Evolutionary conservation across 92 coral and sea anemone genomes (phyloP), one percentile per base, ranked within the genome.

Genomic region (Palythoa heliodiscus): DNA sequence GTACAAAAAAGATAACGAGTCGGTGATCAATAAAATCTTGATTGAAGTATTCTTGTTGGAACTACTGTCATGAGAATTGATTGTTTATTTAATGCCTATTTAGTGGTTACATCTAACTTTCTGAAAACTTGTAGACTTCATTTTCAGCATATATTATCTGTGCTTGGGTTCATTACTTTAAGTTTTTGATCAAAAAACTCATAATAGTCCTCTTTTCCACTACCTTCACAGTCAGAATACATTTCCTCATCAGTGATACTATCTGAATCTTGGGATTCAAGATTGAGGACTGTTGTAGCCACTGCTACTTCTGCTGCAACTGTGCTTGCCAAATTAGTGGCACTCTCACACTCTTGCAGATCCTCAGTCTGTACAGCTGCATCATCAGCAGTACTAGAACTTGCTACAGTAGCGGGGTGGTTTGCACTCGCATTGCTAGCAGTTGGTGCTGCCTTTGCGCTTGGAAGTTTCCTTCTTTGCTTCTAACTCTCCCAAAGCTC

Each of bases 391-490:
- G 79, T 60, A n/a, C n/a, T n/a, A n/a, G n/a, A n/a, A 38, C 66
- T 78, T 23, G 89, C 47, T 79, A 20, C 85, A 78, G 86, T 52
- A 13, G 23, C 89, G 25, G 55, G 90, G 80, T 29, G 86, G 86
- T 60, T 88, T 76, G 90, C 86, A 70, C 76, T 57, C 72, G 60
- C 87, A 72, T 82, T 53, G 83, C 57, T 48, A 8, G 88, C 74
- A 82, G 86, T 52, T 82, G n/a, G 69, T 82, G 87, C 78, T 10
- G 87, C 90, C 87, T 53, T 70, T 24, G 48, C 79, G 83, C 85
- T 88, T 82, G 91, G 91, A 84, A 84, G 88, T 83, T 88, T 88
- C 79, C 90, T 82, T 83, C 82, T 40, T 84, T 71, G 84, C 86
- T 88, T 83, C 71, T 58, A 79, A 61, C 69, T 84, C 66, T 88